These are phyloP conservation scores for Leptinotarsa peninsularis DNA, from an alignment of 2,888 invertebrate species.

Conservation along the genomic window DNA sequence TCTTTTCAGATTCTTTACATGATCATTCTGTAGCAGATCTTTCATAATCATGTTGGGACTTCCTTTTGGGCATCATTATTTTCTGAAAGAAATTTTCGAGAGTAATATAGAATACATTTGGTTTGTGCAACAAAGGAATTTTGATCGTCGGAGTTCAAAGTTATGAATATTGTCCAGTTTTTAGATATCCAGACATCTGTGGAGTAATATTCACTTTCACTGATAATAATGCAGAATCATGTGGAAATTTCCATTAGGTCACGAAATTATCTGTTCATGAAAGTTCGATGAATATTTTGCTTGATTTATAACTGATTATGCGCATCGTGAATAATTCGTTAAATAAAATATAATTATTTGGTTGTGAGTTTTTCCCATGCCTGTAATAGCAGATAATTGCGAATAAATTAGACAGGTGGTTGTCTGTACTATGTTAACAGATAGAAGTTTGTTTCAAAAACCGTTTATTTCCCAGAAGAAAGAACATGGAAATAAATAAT, in stretches of 20 bases:
- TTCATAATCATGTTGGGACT: too few species aligned
- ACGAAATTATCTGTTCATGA: neutral
- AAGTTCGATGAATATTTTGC: slow-evolving; percentile 1
- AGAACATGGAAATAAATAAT: neutral
- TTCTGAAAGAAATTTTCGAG: too few species aligned
- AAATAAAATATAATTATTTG: neutral
- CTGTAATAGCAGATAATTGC: slow-evolving; percentile 3
- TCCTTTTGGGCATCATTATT: too few species aligned
- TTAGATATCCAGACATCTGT: too few species aligned
- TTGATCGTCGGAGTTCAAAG: too few species aligned
- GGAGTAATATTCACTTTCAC: neutral
- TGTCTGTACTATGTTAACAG: neutral
- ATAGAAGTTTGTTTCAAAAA: neutral
- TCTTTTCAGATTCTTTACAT: too few species aligned
- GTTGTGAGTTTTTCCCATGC: slow-evolving; percentile 4
- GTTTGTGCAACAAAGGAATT: too few species aligned
- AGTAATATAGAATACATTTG: too few species aligned
- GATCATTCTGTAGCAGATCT: too few species aligned
- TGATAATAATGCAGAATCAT: neutral
- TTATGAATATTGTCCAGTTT: too few species aligned
- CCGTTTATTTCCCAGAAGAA: neutral
- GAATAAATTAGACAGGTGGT: slow-evolving; percentile 7
- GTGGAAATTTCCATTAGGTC: neutral
- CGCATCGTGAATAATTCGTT: slow-evolving; percentile 1
- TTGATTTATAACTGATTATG: slow-evolving; percentile 1